Evolutionary conservation across 2,888 invertebrate species (phyloP).

Genomic region (Xanthia togata): DNA sequence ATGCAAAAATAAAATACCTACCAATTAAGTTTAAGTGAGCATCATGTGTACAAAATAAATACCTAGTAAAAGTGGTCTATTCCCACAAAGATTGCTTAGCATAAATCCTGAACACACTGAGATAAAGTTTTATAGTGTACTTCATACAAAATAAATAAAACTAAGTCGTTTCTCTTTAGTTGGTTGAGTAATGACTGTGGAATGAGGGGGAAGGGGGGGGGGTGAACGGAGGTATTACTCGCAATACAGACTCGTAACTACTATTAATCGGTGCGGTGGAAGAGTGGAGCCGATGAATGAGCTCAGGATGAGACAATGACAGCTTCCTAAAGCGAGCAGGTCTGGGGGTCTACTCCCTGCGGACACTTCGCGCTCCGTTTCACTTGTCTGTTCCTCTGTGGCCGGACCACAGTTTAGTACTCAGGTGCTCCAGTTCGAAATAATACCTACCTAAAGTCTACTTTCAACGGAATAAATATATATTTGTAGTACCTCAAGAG

Average conservation of each 20-base stretch:
- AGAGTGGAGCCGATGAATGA: conserved; percentile 52
- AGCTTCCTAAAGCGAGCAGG: conserved; percentile 41
- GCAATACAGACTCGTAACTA: conserved; percentile 24
- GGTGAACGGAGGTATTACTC: conserved; percentile 38
- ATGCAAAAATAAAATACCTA: conserved; percentile 1
- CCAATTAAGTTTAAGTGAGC: conserved; percentile 14
- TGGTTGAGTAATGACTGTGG: conserved; percentile 26
- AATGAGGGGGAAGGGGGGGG: conserved; percentile 8
- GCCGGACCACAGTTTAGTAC: too few relatives aligned
- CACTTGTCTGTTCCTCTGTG: too few relatives aligned
- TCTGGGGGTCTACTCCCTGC: too few relatives aligned
- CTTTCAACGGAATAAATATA: too few relatives aligned
- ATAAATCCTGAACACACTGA: conserved; percentile 42
- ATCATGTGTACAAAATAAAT: conserved; percentile 2
- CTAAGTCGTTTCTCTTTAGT: conserved; percentile 25
- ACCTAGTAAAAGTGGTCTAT: conserved; percentile 4
- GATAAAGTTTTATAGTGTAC: conserved; percentile 49
- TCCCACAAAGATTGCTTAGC: conserved; percentile 12
- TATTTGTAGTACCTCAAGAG: too few relatives aligned
- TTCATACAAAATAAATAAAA: conserved; percentile 40
- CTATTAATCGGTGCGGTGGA: conserved; percentile 52
- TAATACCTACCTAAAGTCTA: too few relatives aligned
- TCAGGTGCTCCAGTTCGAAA: too few relatives aligned
- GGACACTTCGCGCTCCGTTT: too few relatives aligned
- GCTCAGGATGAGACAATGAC: conserved; percentile 45